Percentiles rank a stretch among this genome's conserved stretches.
These are phyloP conservation scores for Eretmocerus hayati DNA, from an alignment of 2,888 invertebrate species.

Conservation along the genomic window DNA sequence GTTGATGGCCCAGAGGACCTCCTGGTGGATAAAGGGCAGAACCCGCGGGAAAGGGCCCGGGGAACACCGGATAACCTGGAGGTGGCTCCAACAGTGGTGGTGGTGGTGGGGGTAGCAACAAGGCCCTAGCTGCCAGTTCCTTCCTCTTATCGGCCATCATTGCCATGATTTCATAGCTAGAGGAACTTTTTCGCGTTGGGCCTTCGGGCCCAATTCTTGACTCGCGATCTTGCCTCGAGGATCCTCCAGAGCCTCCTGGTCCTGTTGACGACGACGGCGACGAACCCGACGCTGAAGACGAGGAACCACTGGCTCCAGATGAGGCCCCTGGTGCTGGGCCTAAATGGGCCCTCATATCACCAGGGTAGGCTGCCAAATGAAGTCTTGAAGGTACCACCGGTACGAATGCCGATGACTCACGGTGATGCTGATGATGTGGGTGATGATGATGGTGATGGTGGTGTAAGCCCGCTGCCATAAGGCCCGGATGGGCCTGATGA, in stretches of 20 bases:
- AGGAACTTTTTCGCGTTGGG: conserved; percentile 30
- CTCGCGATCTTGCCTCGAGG: conserved; percentile 35
- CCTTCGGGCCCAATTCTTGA: conserved; percentile 30
- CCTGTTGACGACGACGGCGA: too few species aligned
- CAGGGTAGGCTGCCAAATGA: conserved; percentile 65
- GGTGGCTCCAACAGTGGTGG: conserved; percentile 62
- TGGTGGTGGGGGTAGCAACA: conserved; percentile 62
- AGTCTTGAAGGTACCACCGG: conserved; percentile 79
- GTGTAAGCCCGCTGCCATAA: conserved; percentile 37
- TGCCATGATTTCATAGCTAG: conserved; percentile 75
- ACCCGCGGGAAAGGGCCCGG: conserved; percentile 65
- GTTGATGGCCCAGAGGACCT: conserved; percentile 72
- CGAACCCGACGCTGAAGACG: background rate
- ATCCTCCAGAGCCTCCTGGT: conserved; percentile 1
- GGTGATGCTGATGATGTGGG: conserved; percentile 57
- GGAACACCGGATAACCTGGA: conserved; percentile 56
- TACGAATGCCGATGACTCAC: conserved; percentile 79
- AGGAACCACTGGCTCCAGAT: background rate
- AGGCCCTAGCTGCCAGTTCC: conserved; percentile 62
- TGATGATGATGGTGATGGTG: conserved; percentile 22
- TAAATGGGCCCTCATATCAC: conserved; percentile 63
- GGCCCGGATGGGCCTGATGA: conserved; percentile 52
- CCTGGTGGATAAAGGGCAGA: conserved; percentile 66
- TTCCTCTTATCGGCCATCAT: conserved; percentile 88
- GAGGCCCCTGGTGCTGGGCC: conserved; percentile 32